phyloP scores from a whole-genome alignment of 2,888 invertebrate species.

The Clivina fossor region DNA sequence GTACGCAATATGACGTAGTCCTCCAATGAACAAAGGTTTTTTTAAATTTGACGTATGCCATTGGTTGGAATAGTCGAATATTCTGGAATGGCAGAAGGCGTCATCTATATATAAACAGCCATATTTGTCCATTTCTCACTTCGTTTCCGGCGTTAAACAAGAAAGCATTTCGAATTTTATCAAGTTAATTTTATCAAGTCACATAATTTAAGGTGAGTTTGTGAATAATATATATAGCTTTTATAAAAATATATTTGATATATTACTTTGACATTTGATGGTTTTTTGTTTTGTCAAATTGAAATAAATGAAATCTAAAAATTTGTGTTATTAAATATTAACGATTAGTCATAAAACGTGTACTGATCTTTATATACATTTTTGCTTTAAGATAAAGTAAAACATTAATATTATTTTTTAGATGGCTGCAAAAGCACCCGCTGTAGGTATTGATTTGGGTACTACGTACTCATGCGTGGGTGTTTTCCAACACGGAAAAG shows the following conservation, averaged over 20 bases:
- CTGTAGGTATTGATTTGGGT: constrained; percentile 94
- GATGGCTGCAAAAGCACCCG: constrained; percentile 74
- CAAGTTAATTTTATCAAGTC: constrained; percentile 30
- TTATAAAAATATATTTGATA: not conserved
- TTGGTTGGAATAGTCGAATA: constrained; percentile 46
- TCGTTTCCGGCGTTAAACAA: constrained; percentile 31
- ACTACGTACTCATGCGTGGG: constrained; percentile 95
- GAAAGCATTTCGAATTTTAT: constrained; percentile 24
- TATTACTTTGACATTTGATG: not conserved
- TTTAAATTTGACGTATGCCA: constrained; percentile 34
- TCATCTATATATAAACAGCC: constrained; percentile 50
- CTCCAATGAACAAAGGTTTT: constrained; percentile 39
- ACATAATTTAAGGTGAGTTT: constrained; percentile 26
- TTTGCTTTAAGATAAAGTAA: too few relatives aligned
- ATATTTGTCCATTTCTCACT: constrained; percentile 40
- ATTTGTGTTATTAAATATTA: not conserved
- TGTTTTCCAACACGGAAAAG: constrained; percentile 89
- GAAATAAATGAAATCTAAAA: not conserved
- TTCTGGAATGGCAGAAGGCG: constrained; percentile 48
- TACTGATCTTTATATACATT: too few relatives aligned
- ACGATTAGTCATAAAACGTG: too few relatives aligned
- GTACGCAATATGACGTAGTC: constrained; percentile 28
- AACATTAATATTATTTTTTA: too few relatives aligned
- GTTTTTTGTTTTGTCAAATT: not conserved
- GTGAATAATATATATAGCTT: not conserved